A percentile compares a stretch with the other conserved stretches of the same genome.
Conservation (phyloP, 1,140 invertebrate species). For the Brachionus rubens region DNA sequence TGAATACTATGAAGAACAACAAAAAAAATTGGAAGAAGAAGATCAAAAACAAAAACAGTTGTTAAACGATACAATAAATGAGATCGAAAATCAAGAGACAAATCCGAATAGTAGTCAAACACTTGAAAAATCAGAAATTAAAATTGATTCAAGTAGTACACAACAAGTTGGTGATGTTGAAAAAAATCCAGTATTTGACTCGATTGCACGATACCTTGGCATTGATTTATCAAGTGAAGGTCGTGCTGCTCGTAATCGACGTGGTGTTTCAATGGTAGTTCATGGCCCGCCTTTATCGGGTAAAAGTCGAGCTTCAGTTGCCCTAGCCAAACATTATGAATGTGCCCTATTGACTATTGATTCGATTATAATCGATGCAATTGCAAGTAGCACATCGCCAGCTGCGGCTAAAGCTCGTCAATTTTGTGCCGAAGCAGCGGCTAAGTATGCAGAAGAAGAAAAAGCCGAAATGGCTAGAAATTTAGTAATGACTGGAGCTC, state of each 20-base stretch:
- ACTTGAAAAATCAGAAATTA: background rate
- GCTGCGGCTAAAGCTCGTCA: conserved; percentile 55
- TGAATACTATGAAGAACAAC: conserved; percentile 60
- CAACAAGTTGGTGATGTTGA: conserved; percentile 58
- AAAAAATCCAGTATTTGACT: conserved; percentile 59
- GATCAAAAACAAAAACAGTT: conserved; percentile 52
- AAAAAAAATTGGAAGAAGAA: conserved; percentile 57
- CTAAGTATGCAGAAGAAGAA: conserved; percentile 54
- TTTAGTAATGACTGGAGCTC: background rate
- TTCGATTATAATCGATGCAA: conserved; percentile 57
- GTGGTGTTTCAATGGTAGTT: conserved; percentile 59
- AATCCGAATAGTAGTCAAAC: no score
- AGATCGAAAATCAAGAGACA: background rate
- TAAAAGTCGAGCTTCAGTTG: conserved; percentile 51
- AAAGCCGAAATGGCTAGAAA: conserved; percentile 52
- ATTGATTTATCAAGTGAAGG: conserved; percentile 60
- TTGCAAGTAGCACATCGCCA: conserved; percentile 56
- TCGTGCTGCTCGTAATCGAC: conserved; percentile 57
- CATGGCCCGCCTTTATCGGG: conserved; percentile 59
- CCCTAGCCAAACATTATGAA: conserved; percentile 58
- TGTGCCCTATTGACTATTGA: conserved; percentile 58
- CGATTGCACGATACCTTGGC: conserved; percentile 59
- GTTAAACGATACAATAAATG: conserved; percentile 12
- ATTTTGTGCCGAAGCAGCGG: conserved; percentile 57
- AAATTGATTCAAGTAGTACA: background rate